These are phyloP conservation scores for Euplagia quadripunctaria DNA, from an alignment of 2,888 invertebrate genomes.

Conservation along the genomic window DNA sequence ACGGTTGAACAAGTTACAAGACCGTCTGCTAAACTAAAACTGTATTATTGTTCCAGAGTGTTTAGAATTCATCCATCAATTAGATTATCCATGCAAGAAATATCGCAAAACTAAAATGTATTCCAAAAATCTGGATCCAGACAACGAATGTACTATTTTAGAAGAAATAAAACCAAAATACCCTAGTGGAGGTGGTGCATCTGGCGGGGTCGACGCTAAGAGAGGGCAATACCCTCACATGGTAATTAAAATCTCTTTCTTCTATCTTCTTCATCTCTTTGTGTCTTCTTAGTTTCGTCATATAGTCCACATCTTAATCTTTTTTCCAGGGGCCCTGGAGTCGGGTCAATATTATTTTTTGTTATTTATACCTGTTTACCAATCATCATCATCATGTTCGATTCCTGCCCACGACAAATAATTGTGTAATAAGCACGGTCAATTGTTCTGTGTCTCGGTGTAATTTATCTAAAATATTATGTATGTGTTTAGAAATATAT, in stretches of 20 bases:
- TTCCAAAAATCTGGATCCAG: background rate
- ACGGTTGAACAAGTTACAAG: background rate
- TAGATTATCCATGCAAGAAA: conserved; percentile 17
- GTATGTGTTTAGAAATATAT: no score
- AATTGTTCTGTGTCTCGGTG: no score
- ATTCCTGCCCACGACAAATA: no score
- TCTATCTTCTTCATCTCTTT: background rate
- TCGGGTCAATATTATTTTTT: no score
- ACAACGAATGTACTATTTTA: background rate
- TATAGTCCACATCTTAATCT: background rate
- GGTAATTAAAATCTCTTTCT: conserved; percentile 9
- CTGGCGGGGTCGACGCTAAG: conserved; percentile 6
- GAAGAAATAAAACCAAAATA: background rate
- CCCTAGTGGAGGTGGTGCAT: background rate
- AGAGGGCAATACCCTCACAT: conserved; percentile 23
- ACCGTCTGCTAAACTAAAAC: background rate
- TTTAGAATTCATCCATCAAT: conserved; percentile 10
- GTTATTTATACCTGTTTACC: no score
- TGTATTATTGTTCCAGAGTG: conserved; percentile 18
- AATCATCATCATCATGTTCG: no score
- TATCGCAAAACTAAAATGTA: background rate
- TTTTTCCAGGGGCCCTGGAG: no score
- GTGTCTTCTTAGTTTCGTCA: background rate
- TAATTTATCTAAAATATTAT: no score
- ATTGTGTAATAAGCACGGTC: no score